These are phyloP conservation scores for Myoxocephalus aenaeus DNA, from an alignment of 2,797 vertebrate species.

Conservation along the genomic window DNA sequence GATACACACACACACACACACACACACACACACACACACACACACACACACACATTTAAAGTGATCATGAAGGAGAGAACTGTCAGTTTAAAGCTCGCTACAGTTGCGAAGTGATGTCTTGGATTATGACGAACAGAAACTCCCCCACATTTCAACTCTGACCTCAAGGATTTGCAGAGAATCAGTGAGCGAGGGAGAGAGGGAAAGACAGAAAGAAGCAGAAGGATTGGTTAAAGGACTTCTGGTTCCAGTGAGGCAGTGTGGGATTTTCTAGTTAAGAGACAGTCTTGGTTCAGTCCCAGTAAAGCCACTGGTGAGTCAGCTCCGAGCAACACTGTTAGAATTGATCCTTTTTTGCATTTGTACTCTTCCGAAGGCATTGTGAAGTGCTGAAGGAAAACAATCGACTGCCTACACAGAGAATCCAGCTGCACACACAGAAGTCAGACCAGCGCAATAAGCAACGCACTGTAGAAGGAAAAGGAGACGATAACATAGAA, in stretches of 20 bases:
- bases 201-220: conserved; percentile 44
- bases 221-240: conserved; percentile 60
- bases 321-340: conserved; percentile 30
- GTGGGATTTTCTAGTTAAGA: conserved; percentile 36
- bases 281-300: conserved; percentile 28
- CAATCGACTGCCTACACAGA: conserved; percentile 27
- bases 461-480: conserved; percentile 22
- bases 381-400: conserved; percentile 26
- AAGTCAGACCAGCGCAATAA: conserved; percentile 34
- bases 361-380: conserved; percentile 29
- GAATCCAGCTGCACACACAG: conserved; percentile 33
- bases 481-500: conserved; percentile 16
- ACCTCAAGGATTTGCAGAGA: conserved; percentile 65
- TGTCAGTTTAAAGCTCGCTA: conserved; percentile 44
- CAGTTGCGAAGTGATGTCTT: conserved; percentile 50
- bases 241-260: conserved; percentile 58
- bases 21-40: conserved; percentile 40
- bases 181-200: conserved; percentile 28
- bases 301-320: conserved; percentile 39
- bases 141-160: conserved; percentile 70
- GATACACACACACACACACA: conserved; percentile 44
- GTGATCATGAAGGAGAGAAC: conserved; percentile 49
- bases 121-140: conserved; percentile 51
- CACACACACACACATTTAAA: conserved; percentile 45
- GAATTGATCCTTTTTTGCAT: conserved; percentile 32